Base-by-base conservation (phyloP, 1,140 invertebrate species). In the Drosophila quadrilineata region DNA sequence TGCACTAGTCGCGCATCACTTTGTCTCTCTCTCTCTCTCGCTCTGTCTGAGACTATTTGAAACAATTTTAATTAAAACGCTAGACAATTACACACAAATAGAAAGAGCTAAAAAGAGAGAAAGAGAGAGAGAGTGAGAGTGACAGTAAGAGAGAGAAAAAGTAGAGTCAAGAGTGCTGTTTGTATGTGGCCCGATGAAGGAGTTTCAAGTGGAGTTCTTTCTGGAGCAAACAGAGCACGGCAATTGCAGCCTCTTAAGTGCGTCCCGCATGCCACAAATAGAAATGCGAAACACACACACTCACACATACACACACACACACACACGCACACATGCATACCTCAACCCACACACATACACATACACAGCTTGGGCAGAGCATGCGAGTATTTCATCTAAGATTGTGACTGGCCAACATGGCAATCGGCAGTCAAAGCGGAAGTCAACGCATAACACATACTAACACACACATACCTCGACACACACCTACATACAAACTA, bases 1-100 rank as follows among this genome's bases (percentile, higher is more conserved):
- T 66, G 49, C 54, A 58, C 49, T n/a, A n/a, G n/a, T 59, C 35
- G 28, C 69, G 46, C 63, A 66, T 66, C 45, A 65, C 53, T 70
- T 65, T 70, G 40, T 29, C 17, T 14, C 35, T 19, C 3, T 14
- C 14, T 28, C n/a, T 22, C 3, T 22, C 22, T 26, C 14, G 35
- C 4, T 12, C 3, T 33, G 31, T 52, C 40, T 43, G 54, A 26
- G 56, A 67, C 76, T 82, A 82, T 82, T 82, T 82, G 77, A 58
- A 82, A 82, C 75, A 82, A 82, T 82, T 82, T 82, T 82, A 82
- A 82, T 82, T 82, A 82, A 82, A 82, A 82, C 75, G 77, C 60
- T 71, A 82, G 77, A 82, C 77, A 84, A 82, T 82, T 73, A 72
- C 77, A 82, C 60, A 63, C 65, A 56, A 41, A 59, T n/a, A n/a